Evolutionary conservation across 2,888 invertebrate genomes (phyloP), one percentile per base, ranked within the genome.

Genomic region (Kuschelorhynchus macadamiae): DNA sequence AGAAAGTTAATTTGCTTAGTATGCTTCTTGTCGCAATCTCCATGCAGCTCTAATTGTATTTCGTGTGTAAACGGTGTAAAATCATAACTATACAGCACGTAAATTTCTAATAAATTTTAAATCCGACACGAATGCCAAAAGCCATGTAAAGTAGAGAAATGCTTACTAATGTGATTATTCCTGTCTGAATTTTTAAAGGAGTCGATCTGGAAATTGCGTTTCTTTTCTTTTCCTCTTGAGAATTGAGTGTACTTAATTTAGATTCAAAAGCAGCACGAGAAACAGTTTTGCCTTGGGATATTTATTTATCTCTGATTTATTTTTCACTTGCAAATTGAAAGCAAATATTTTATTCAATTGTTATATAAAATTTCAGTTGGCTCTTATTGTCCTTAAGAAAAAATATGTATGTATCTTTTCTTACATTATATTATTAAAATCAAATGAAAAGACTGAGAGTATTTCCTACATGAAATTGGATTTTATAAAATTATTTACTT

Each of bases 121-220:
- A 61, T 61, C 61, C 42, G 50, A 52, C 61, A 61, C 61, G 61
- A 61, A 52, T 41, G 61, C 61, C 53, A 52, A 62, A 62, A 49
- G 61, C 61, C 41, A 62, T 44, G 44, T 14, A 52, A 50, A 62
- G 61, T 41, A 32, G 44, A 30, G 49, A 44, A 62, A 52, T 17
- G 61, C 61, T 50, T 52, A 42, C 52, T 42, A 52, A 62, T 62
- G 49, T 62, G 46, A 52, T 52, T 52, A 44, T 62, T 44, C 52
- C 5, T 52, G 42, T 30, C 42, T 44, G 52, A 50, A 52, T 62
- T 62, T 62, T 62, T 52, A 62, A 62, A 62, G 44, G 14, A 44
- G n/a, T 17, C n/a, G n/a, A n/a, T 33, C 39, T n/a, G 12, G 18
- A 62, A 62, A 53, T 52, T 62, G 41, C 50, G 41, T 52, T 52